A percentile compares a stretch with the other conserved stretches of the same genome.
phyloP scores from a whole-genome alignment of 2,797 vertebrate species.

The Clarias fuscus region DNA sequence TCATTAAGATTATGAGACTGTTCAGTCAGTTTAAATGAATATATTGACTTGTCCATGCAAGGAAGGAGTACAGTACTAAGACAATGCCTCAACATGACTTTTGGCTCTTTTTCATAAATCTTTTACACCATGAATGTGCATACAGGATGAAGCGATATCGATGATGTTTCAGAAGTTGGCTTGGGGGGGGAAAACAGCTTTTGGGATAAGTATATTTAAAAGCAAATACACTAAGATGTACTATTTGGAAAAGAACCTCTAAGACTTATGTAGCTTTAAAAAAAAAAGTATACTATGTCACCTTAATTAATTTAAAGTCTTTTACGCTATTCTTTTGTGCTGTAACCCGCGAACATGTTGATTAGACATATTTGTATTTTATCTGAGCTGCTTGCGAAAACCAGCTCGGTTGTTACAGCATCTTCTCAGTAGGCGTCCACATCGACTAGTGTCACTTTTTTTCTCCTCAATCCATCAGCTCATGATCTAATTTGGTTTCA shows the following conservation, averaged over 20 bases:
- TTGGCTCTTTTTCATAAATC: neutral
- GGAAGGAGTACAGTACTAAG: neutral
- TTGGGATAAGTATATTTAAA: no score
- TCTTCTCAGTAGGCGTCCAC: neutral
- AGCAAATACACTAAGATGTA: no score
- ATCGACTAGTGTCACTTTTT: neutral
- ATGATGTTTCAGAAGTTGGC: no score
- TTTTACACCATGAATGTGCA: no score
- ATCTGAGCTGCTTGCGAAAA: neutral
- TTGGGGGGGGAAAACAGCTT: no score
- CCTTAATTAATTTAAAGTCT: neutral
- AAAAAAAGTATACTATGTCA: neutral
- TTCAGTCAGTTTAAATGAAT: neutral
- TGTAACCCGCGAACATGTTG: neutral
- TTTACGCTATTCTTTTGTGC: no score
- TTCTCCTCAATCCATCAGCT: neutral
- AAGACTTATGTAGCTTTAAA: no score
- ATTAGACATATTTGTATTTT: neutral
- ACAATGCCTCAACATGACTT: neutral
- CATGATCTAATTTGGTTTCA: slow-evolving; percentile 5
- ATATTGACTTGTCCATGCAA: neutral
- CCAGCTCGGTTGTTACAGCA: neutral
- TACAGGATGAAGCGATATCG: no score
- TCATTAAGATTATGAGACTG: neutral
- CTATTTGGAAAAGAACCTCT: no score